Percentiles rank a stretch among this genome's conserved stretches.
These are phyloP conservation scores for Apteryx mantelli DNA, from an alignment of 2,113 vertebrate species.

Conservation along the genomic window DNA sequence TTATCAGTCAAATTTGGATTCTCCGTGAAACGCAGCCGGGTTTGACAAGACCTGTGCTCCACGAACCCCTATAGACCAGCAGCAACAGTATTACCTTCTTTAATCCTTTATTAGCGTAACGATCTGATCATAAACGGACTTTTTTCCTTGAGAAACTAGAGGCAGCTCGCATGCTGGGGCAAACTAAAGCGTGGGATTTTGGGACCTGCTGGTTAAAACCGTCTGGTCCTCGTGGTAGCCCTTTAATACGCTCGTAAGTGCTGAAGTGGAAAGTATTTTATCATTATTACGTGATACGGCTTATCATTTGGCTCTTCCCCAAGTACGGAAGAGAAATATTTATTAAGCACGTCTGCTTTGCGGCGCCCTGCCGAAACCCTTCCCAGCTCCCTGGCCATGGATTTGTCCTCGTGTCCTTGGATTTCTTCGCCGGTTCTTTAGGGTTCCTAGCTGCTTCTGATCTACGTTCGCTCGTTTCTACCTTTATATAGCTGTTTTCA, in stretches of 20 bases:
- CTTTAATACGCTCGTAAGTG: background rate
- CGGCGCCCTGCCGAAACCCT: background rate
- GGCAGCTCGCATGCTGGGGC: background rate
- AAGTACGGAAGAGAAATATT: background rate
- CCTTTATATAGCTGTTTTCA: background rate
- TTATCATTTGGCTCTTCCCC: constrained; percentile 37
- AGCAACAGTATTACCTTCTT: background rate
- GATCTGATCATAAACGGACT: background rate
- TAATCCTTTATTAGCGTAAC: background rate
- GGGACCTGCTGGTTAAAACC: background rate
- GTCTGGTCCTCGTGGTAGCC: background rate
- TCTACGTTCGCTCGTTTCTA: constrained; percentile 25
- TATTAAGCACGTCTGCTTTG: background rate
- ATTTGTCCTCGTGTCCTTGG: background rate
- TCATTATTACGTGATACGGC: background rate
- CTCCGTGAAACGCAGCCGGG: background rate
- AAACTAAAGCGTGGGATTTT: background rate
- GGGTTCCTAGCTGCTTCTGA: background rate
- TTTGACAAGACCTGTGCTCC: background rate
- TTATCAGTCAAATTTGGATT: background rate
- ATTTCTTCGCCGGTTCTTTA: background rate
- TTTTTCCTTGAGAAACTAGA: background rate
- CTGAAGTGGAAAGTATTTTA: background rate
- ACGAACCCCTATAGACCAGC: rapidly evolving
- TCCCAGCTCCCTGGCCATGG: background rate